A percentile compares a stretch with the other conserved stretches of the same genome.
Conservation (phyloP, 2,888 invertebrate species). For the Galeopsomyia nigrocyanea region DNA sequence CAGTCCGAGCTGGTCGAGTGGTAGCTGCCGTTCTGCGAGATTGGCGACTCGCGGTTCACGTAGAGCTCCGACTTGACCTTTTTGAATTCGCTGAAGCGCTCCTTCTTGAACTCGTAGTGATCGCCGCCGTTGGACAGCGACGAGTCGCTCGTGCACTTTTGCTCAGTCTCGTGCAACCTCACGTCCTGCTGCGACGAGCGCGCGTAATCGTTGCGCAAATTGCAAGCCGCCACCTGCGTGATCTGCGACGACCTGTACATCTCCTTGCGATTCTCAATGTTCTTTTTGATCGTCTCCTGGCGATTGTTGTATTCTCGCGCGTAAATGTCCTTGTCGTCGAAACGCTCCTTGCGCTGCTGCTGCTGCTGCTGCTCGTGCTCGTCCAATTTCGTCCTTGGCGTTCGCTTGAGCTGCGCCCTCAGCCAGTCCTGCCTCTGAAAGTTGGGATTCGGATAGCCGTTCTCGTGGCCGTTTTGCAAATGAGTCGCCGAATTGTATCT, state of each 20-base stretch:
- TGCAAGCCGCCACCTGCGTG: constrained; percentile 51
- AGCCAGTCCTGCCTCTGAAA: constrained; percentile 73
- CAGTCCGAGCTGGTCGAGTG: constrained; percentile 54
- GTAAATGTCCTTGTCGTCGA: constrained; percentile 61
- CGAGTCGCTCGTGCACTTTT: constrained; percentile 57
- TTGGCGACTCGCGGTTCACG: constrained; percentile 63
- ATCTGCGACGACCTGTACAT: constrained; percentile 55
- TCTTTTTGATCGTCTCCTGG: constrained; percentile 63
- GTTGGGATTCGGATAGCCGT: constrained; percentile 63
- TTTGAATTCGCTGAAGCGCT: constrained; percentile 63
- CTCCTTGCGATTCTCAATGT: constrained; percentile 63
- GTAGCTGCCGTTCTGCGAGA: constrained; percentile 63
- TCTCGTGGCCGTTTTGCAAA: constrained; percentile 52
- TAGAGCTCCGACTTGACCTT: constrained; percentile 63
- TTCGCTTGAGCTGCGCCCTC: constrained; percentile 66
- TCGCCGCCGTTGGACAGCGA: constrained; percentile 52
- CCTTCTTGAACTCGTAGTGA: constrained; percentile 60
- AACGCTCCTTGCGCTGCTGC: constrained; percentile 60
- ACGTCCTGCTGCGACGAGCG: constrained; percentile 61
- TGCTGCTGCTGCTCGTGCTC: constrained; percentile 59
- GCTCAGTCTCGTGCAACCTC: constrained; percentile 60
- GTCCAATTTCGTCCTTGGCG: constrained; percentile 63
- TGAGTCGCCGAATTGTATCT: constrained; percentile 57
- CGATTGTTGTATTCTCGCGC: constrained; percentile 58
- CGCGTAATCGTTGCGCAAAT: constrained; percentile 55